Conservation (phyloP, 2,888 invertebrate genomes). For the Cryptocephalus moraei region DNA sequence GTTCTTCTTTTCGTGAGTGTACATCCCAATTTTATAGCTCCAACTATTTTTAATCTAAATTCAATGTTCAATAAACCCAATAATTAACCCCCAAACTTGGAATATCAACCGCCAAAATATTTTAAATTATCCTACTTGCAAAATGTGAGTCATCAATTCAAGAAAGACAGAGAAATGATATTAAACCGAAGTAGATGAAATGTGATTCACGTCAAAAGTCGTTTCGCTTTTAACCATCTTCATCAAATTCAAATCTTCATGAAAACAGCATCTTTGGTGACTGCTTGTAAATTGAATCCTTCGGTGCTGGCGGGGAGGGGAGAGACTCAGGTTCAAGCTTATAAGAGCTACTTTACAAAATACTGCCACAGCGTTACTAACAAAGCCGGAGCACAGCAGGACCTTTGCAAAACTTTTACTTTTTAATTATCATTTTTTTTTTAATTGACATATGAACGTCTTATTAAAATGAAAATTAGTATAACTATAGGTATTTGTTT, state of each 20-base stretch:
- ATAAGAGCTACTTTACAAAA: slow-evolving; percentile 34
- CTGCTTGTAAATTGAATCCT: slow-evolving; percentile 2
- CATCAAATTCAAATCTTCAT: slow-evolving; percentile 2
- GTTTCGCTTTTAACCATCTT: not conserved
- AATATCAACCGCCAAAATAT: no score
- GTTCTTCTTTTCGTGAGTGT: no score
- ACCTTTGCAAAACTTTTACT: no score
- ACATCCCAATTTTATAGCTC: no score
- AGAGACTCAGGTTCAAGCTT: slow-evolving; percentile 23
- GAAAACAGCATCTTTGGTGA: slow-evolving; percentile 18
- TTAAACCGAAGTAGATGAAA: not conserved
- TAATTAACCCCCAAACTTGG: no score
- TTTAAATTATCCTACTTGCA: no score
- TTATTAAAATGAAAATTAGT: slow-evolving; percentile 18
- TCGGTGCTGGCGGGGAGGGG: slow-evolving; percentile 8
- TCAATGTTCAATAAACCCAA: no score
- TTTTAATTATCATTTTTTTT: no score
- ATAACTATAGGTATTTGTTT: slow-evolving; percentile 20
- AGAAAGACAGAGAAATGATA: no score
- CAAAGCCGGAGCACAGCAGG: not conserved
- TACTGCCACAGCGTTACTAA: slow-evolving; percentile 28
- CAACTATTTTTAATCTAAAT: no score
- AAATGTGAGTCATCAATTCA: no score
- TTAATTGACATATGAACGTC: not conserved
- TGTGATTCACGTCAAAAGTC: not conserved